Evolutionary conservation across 2,888 invertebrate genomes (phyloP).

Genomic region (Danaus chrysippus): DNA sequence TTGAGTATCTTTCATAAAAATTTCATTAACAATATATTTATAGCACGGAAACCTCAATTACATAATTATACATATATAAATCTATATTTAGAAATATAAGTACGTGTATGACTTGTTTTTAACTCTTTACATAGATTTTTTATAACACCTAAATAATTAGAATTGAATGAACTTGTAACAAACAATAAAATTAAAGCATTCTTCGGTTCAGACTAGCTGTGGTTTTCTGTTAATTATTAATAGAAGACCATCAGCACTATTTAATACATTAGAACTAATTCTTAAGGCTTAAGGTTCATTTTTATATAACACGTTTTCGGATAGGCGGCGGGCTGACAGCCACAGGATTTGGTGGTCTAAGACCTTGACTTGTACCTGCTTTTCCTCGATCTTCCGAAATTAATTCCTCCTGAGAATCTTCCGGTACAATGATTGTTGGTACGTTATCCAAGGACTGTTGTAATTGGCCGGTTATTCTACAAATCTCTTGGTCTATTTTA

Average conservation of each 20-base stretch:
- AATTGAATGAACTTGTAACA: background rate
- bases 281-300: constrained; percentile 13
- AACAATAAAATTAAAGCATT: constrained; percentile 1
- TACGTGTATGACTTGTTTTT: too few relatives aligned
- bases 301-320: constrained; percentile 45
- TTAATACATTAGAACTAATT: background rate
- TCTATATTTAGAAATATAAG: too few relatives aligned
- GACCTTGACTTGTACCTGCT: constrained; percentile 30
- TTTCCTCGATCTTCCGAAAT: constrained; percentile 16
- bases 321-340: constrained; percentile 57
- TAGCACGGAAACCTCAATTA: too few relatives aligned
- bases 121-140: too few relatives aligned
- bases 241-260: background rate
- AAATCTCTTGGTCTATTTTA: constrained; percentile 64
- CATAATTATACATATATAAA: too few relatives aligned
- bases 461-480: constrained; percentile 56
- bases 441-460: constrained; percentile 21
- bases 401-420: constrained; percentile 18
- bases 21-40: too few relatives aligned
- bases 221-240: background rate
- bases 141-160: too few relatives aligned
- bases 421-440: constrained; percentile 28
- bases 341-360: constrained; percentile 49
- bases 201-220: constrained; percentile 1
- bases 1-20: too few relatives aligned